Conservation (phyloP, 2,797 vertebrate genomes). For the Siniperca obscura region DNA sequence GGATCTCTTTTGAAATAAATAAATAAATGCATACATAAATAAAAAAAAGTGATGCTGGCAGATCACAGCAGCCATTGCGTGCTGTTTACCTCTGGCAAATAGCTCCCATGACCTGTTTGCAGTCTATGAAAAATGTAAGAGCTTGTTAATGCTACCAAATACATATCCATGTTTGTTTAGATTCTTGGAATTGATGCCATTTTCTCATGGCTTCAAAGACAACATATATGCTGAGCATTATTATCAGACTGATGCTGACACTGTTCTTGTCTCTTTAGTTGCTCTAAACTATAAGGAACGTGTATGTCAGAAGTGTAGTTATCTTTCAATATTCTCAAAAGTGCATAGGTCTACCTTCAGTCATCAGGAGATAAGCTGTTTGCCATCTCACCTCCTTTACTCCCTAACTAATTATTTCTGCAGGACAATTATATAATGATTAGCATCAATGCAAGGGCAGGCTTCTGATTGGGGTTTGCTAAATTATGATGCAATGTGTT, state of each 20-base stretch:
- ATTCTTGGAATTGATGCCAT: constrained; percentile 27
- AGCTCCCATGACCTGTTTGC: constrained; percentile 59
- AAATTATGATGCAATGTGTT: constrained; percentile 70
- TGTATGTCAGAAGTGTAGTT: constrained; percentile 9
- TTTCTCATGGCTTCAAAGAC: constrained; percentile 46
- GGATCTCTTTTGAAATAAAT: constrained; percentile 44
- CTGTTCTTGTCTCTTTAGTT: not conserved
- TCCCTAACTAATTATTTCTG: constrained; percentile 61
- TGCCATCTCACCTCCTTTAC: constrained; percentile 49
- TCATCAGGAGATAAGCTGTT: constrained; percentile 46
- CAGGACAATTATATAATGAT: constrained; percentile 61
- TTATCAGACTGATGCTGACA: not conserved
- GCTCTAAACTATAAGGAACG: constrained; percentile 9
- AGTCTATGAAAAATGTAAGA: constrained; percentile 65
- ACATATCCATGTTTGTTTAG: constrained; percentile 50
- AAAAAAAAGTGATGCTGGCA: constrained; percentile 46
- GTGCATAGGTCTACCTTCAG: constrained; percentile 39
- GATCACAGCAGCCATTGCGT: constrained; percentile 46
- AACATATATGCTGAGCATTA: constrained; percentile 9
- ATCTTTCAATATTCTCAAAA: constrained; percentile 12
- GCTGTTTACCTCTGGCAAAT: constrained; percentile 64
- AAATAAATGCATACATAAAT: constrained; percentile 33
- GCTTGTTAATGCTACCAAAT: constrained; percentile 57
- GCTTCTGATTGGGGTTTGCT: constrained; percentile 58
- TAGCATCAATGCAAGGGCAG: constrained; percentile 57